Conservation (phyloP, 37 sponge, comb jelly and placozoan genomes). For the Lycopodina hypogea region DNA sequence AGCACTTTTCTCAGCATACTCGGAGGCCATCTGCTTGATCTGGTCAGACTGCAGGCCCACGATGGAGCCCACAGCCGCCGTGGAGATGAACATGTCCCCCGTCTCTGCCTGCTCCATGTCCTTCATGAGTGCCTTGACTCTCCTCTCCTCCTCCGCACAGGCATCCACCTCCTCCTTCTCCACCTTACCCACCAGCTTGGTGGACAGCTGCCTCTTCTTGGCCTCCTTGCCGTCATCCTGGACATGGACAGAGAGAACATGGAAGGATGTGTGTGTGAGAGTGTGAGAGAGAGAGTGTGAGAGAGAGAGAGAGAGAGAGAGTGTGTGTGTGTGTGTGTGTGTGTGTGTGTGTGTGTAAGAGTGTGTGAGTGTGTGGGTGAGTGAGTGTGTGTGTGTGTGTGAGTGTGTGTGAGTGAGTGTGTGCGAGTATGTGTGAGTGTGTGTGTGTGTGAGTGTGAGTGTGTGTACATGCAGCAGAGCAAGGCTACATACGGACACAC, state of each 20-base stretch:
- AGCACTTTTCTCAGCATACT: constrained; percentile 82
- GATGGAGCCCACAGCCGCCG: constrained; percentile 78
- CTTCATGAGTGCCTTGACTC: constrained; percentile 78
- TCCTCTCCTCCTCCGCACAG: constrained; percentile 69
- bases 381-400: neutral
- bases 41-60: constrained; percentile 87
- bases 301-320: neutral
- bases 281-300: neutral
- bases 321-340: neutral
- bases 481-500: no score
- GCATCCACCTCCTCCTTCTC: constrained; percentile 41
- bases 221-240: constrained; percentile 50
- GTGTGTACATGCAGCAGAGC: no score
- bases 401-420: neutral
- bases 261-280: no score
- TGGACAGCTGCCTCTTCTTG: constrained; percentile 62
- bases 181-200: constrained; percentile 43
- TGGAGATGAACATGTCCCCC: constrained; percentile 63
- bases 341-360: neutral
- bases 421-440: no score
- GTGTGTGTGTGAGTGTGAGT: neutral
- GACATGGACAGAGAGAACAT: neutral
- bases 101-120: constrained; percentile 64
- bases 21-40: constrained; percentile 80
- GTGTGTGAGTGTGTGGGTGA: no score